These are phyloP conservation scores for Sebastes vulpes DNA, from an alignment of 2,797 vertebrate genomes.

Conservation along the genomic window DNA sequence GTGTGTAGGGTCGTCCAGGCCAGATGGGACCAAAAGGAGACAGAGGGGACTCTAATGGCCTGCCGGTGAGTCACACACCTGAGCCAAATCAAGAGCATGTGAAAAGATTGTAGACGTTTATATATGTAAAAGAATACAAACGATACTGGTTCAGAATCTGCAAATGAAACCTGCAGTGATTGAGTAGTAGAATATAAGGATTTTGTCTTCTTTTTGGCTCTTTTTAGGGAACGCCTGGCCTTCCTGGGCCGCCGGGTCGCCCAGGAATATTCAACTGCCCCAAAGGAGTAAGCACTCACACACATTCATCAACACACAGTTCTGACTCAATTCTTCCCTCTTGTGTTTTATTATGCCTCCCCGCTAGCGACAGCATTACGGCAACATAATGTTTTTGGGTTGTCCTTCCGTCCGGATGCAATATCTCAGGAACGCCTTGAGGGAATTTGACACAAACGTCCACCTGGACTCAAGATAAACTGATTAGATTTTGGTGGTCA, in stretches of 20 bases:
- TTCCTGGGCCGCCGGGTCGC: slow-evolving; percentile 89
- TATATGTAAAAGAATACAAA: background rate
- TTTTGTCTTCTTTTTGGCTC: background rate
- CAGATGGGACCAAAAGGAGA: slow-evolving; percentile 89
- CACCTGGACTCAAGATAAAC: too few relatives aligned
- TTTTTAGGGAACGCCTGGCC: slow-evolving; percentile 88
- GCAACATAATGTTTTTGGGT: too few relatives aligned
- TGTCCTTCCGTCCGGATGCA: too few relatives aligned
- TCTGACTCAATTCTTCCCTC: background rate
- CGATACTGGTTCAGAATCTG: background rate
- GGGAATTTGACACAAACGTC: too few relatives aligned
- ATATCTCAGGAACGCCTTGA: too few relatives aligned
- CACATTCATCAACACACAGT: background rate
- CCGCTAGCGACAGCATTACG: too few relatives aligned
- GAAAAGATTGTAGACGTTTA: background rate
- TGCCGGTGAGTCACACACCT: slow-evolving; percentile 82
- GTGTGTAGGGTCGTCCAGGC: slow-evolving; percentile 91
- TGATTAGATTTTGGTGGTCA: too few relatives aligned
- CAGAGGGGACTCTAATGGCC: slow-evolving; percentile 84
- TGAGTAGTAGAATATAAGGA: background rate
- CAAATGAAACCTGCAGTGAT: background rate
- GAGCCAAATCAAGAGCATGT: background rate
- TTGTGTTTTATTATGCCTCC: background rate
- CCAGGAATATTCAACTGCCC: slow-evolving; percentile 89
- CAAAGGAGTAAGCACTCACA: slow-evolving; percentile 89